Conservation (phyloP, 1,140 invertebrate genomes). For the Pseudomyrmex concolor region DNA sequence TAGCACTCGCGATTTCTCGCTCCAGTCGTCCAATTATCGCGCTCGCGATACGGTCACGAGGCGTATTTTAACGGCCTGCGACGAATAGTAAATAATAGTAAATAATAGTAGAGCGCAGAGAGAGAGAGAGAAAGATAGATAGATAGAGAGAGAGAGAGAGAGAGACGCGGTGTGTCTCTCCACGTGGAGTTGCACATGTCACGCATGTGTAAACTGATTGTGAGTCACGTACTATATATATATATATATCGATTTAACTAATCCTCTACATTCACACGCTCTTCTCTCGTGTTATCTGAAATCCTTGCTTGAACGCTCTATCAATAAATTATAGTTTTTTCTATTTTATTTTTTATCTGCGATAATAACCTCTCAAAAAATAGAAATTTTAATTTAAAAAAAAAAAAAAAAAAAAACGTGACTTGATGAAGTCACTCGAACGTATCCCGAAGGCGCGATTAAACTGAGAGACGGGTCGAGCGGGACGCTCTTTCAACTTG, state of each 20-base stretch:
- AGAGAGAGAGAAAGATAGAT: no score
- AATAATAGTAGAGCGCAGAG: conserved; percentile 61
- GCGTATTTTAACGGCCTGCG: conserved; percentile 27
- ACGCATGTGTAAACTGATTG: conserved; percentile 54
- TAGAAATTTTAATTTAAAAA: no score
- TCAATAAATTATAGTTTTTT: background rate
- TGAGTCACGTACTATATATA: conserved; percentile 62
- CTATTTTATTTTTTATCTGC: background rate
- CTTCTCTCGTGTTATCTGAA: conserved; percentile 5
- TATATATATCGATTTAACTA: conserved; percentile 56
- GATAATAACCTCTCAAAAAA: background rate
- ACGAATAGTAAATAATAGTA: conserved; percentile 73
- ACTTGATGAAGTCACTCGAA: conserved; percentile 55
- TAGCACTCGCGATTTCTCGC: conserved; percentile 47
- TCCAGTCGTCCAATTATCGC: conserved; percentile 62
- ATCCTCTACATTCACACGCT: conserved; percentile 28
- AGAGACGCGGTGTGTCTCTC: conserved; percentile 23
- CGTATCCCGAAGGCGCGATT: conserved; percentile 52
- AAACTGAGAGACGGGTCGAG: conserved; percentile 30
- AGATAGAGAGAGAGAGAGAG: no score
- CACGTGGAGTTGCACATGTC: conserved; percentile 68
- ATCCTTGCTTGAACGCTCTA: background rate
- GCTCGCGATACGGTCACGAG: background rate
- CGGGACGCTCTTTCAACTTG: conserved; percentile 20
- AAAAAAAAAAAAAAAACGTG: conserved; percentile 11